A percentile compares a stretch with the other conserved stretches of the same genome.
These are phyloP conservation scores for Steatocranus sp. DNA, from an alignment of 2,797 vertebrate genomes.

Conservation along the genomic window DNA sequence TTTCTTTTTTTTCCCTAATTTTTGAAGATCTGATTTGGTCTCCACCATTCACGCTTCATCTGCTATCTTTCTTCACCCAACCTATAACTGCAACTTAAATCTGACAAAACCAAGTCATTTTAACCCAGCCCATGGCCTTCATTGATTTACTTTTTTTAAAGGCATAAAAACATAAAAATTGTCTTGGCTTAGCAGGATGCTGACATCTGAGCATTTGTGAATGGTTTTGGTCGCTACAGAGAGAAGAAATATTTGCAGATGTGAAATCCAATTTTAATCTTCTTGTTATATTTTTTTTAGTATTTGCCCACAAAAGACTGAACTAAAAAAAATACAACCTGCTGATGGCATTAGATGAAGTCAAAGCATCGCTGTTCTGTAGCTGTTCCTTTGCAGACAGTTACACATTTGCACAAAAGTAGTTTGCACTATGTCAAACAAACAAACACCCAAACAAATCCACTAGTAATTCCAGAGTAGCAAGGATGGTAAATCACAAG, in stretches of 20 bases:
- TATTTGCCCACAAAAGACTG: neutral
- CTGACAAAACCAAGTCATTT: neutral
- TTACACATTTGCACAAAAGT: neutral
- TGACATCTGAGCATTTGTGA: neutral
- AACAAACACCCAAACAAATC: neutral
- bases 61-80: neutral
- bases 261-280: neutral
- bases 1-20: accelerated
- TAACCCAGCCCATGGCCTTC: neutral
- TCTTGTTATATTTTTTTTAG: neutral
- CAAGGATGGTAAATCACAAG: neutral
- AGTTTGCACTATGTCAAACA: neutral
- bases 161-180: neutral
- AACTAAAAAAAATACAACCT: neutral
- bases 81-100: neutral
- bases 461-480: neutral
- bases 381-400: neutral
- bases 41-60: neutral
- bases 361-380: neutral
- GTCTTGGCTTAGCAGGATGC: neutral
- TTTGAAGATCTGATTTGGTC: neutral
- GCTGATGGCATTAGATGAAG: neutral
- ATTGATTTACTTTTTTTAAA: neutral
- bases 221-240: neutral
- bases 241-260: neutral